These are phyloP conservation scores for Chiloscyllium plagiosum DNA, from an alignment of 2,113 vertebrate genomes.

Conservation along the genomic window DNA sequence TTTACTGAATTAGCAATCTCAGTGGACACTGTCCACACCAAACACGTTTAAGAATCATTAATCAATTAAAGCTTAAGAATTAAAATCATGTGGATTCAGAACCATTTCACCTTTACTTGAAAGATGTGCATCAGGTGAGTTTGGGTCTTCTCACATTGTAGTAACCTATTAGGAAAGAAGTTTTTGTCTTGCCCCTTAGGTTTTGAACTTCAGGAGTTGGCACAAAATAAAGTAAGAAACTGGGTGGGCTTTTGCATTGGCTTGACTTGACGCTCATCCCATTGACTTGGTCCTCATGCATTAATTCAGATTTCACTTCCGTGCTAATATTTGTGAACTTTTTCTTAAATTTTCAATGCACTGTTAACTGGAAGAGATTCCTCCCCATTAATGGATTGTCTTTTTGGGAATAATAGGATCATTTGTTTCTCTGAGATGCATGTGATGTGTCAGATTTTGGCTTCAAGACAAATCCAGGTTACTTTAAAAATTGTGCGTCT, in stretches of 20 bases:
- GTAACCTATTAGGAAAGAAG: not conserved
- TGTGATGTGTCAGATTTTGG: not conserved
- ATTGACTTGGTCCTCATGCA: not conserved
- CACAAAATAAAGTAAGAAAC: not conserved
- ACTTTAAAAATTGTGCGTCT: not conserved
- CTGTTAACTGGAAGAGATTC: not conserved
- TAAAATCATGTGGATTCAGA: not conserved
- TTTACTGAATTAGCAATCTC: not conserved
- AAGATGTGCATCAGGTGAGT: not conserved
- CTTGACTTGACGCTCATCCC: not conserved
- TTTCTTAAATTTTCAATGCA: not conserved
- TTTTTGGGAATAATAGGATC: not conserved
- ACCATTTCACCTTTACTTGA: not conserved
- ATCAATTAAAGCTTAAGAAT: not conserved
- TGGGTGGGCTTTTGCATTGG: not conserved
- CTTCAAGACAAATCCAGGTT: not conserved
- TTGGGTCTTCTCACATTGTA: not conserved
- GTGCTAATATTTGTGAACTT: not conserved
- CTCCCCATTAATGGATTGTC: not conserved
- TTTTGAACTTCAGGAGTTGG: not conserved
- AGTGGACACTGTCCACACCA: not conserved
- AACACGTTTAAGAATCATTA: not conserved
- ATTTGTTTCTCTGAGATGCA: not conserved
- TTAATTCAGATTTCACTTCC: not conserved
- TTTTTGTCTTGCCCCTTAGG: not conserved